Evolutionary conservation across 2,113 vertebrate genomes (phyloP), one percentile per base, ranked within the genome.

Genomic region (Antechinus flavipes): DNA sequence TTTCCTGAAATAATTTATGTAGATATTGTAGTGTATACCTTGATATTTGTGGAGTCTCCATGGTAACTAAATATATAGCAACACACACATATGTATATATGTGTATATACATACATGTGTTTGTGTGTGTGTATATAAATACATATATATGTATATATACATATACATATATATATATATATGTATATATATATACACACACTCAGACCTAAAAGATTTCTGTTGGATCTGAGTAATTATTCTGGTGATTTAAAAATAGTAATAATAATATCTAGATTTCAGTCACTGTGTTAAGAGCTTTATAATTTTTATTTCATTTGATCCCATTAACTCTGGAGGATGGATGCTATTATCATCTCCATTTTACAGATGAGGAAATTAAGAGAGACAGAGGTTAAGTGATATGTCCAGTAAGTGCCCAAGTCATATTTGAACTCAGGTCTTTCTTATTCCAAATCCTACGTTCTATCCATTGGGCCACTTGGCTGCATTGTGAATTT

Each of bases 141-240:
- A n/a, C n/a, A n/a, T n/a, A n/a, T 3, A 49, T 49, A 7, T 49
- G 49, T 49, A 49, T 49, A 49, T 49, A 49, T 49, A 49, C 6
- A 49, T 5, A 49, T 49, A 94, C 47, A 49, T 49, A 3, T 49
- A 49, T 49, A 49, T 49, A 49, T 49, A 49, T 49, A 49, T 49
- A 49, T 49, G 47, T 42, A 49, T 49, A 49, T 8, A 49, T 0
- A 49, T 0, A 49, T 5, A 49, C 7, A 49, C 49, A 49, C 49
- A 49, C 49, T 49, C 49, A 49, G 49, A 7, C 49, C 49, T 49
- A 49, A 49, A 49, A 49, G 49, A 49, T 49, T 49, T 95, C 92
- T 97, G 95, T 93, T 68, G 93, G 93, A 90, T 96, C 90, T 76
- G 92, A 94, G 95, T 93, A 91, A 92, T 93, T 95, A 92, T 52